Percentiles rank a stretch among this genome's conserved stretches.
Conservation (phyloP, 2,797 vertebrate species). For the Rhinichthys osculus region DNA sequence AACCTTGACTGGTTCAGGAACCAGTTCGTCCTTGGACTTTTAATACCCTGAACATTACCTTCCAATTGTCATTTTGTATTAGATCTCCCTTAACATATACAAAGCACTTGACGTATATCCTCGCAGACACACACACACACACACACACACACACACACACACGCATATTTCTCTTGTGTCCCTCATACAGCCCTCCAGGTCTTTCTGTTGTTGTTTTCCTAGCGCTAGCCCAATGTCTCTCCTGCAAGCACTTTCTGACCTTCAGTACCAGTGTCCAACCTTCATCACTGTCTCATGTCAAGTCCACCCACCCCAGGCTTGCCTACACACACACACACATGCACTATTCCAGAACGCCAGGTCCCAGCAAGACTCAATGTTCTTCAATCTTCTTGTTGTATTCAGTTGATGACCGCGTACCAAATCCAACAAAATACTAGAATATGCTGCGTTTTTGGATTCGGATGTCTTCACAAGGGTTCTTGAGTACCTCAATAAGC, state of each 20-base stretch:
- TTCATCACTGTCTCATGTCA: constrained; percentile 51
- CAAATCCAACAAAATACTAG: constrained; percentile 1
- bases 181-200: constrained; percentile 34
- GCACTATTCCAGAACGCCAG: background rate
- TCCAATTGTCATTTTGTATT: constrained; percentile 50
- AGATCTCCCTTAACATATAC: constrained; percentile 52
- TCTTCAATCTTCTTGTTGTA: background rate
- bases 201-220: constrained; percentile 48
- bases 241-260: constrained; percentile 53
- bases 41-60: constrained; percentile 40
- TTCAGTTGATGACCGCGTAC: background rate
- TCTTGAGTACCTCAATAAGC: background rate
- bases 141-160: background rate
- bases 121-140: background rate
- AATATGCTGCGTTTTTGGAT: background rate
- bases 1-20: constrained; percentile 10
- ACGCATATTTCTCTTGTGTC: constrained; percentile 23
- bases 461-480: background rate
- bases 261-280: constrained; percentile 50
- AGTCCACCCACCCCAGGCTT: constrained; percentile 40
- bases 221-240: constrained; percentile 35
- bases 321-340: background rate
- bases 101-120: background rate
- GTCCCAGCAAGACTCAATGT: background rate
- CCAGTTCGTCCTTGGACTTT: constrained; percentile 27